Conservation (phyloP, 2,797 vertebrate genomes). For the Bradypodion pumilum region DNA sequence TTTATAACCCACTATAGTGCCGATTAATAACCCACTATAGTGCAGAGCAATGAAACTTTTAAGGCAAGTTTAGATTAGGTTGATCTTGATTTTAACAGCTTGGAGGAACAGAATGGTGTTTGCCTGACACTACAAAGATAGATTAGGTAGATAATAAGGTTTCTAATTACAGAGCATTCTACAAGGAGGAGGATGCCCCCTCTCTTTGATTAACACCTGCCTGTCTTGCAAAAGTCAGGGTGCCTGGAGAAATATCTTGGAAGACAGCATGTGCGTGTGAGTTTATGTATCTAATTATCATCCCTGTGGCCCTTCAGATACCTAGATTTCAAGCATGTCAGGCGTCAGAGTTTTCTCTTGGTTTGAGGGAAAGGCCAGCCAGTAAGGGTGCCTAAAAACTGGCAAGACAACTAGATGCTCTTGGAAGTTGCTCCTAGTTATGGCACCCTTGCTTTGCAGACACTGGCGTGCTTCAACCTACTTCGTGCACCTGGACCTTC, state of each 20-base stretch:
- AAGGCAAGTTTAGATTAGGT: neutral
- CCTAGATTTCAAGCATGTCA: neutral
- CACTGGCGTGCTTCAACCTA: too few species aligned
- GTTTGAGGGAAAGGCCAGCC: too few species aligned
- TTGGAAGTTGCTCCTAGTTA: too few species aligned
- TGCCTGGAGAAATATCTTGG: neutral
- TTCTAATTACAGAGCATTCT: too few species aligned
- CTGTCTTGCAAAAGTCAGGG: neutral
- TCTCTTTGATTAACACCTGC: neutral
- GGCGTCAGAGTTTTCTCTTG: too few species aligned
- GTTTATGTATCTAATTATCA: neutral
- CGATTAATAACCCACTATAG: slow-evolving; percentile 1
- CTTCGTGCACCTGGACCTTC: too few species aligned
- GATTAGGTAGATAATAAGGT: neutral
- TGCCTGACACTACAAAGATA: neutral
- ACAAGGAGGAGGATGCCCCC: neutral
- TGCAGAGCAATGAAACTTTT: neutral
- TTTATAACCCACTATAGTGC: neutral
- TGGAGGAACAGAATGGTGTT: neutral
- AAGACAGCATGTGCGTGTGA: neutral
- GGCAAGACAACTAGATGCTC: too few species aligned
- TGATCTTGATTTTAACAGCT: neutral
- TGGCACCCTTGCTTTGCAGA: too few species aligned
- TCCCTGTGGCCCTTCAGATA: too few species aligned
- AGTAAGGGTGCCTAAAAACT: too few species aligned